Evolutionary conservation across 2,888 invertebrate genomes (phyloP).

Genomic region (Drosophila neotestacea): DNA sequence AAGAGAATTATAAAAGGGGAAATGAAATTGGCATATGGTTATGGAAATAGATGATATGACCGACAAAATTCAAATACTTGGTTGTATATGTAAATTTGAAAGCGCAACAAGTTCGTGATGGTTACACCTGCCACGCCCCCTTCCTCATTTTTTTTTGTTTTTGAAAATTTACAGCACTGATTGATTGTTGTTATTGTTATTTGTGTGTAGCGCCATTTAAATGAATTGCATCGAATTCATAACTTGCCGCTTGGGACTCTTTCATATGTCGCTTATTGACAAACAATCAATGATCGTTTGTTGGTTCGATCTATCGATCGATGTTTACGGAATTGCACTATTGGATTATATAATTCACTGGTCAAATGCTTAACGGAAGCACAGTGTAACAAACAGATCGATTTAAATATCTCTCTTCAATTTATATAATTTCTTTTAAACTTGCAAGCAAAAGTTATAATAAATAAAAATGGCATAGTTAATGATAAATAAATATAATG

Average conservation of each 20-base stretch:
- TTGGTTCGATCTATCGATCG: constrained; percentile 40
- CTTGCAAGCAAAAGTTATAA: too few species aligned
- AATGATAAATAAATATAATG: not conserved
- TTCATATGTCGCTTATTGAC: constrained; percentile 33
- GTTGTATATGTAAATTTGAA: constrained; percentile 27
- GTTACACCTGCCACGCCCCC: constrained; percentile 53
- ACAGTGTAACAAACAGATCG: constrained; percentile 7
- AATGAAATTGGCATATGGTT: not conserved
- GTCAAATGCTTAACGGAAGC: constrained; percentile 53
- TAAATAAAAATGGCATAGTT: not conserved
- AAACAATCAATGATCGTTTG: constrained; percentile 36
- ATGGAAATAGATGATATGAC: constrained; percentile 4
- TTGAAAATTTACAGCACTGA: constrained; percentile 56
- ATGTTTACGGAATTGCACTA: constrained; percentile 74
- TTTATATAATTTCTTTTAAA: too few species aligned
- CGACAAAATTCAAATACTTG: constrained; percentile 52
- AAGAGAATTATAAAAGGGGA: not conserved
- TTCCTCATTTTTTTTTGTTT: not conserved
- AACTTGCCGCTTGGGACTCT: constrained; percentile 37
- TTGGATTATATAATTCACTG: constrained; percentile 67
- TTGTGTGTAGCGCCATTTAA: constrained; percentile 64
- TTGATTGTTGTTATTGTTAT: constrained; percentile 41
- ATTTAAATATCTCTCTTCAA: not conserved
- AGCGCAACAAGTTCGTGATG: constrained; percentile 55
- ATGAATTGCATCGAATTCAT: constrained; percentile 64